A percentile compares a stretch with the other conserved stretches of the same genome.
These are phyloP conservation scores for Papilio protenor DNA, from an alignment of 2,888 invertebrate genomes.

Conservation along the genomic window DNA sequence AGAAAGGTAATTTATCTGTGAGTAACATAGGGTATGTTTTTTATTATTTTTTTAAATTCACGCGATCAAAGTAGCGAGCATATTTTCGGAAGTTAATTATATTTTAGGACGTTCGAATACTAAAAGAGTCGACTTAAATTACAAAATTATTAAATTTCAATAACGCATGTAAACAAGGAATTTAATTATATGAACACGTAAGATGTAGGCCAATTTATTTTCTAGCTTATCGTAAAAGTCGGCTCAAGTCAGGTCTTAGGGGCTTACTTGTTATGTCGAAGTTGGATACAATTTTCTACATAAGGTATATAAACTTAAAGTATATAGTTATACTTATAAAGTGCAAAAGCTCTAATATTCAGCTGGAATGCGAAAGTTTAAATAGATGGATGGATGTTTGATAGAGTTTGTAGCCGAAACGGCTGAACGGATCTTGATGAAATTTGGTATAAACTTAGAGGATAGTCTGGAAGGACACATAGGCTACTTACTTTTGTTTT, in stretches of 20 bases:
- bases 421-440: too few species aligned
- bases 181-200: conserved; percentile 18
- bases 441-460: too few species aligned
- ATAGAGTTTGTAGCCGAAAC: too few species aligned
- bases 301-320: background rate
- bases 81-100: too few species aligned
- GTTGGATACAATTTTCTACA: conserved; percentile 4
- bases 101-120: background rate
- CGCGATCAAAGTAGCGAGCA: too few species aligned
- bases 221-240: conserved; percentile 26
- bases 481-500: too few species aligned
- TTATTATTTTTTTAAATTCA: too few species aligned
- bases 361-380: too few species aligned
- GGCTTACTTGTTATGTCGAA: conserved; percentile 6
- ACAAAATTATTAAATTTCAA: background rate
- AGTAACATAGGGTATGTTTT: too few species aligned
- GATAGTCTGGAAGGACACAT: too few species aligned
- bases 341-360: background rate
- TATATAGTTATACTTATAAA: background rate
- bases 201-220: conserved; percentile 16
- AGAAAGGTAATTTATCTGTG: too few species aligned
- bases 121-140: background rate
- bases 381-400: too few species aligned
- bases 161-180: background rate
- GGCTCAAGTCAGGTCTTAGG: conserved; percentile 18